These are phyloP conservation scores for Dendrocincla tyrannina DNA, from an alignment of 2,797 vertebrate genomes.

Conservation along the genomic window DNA sequence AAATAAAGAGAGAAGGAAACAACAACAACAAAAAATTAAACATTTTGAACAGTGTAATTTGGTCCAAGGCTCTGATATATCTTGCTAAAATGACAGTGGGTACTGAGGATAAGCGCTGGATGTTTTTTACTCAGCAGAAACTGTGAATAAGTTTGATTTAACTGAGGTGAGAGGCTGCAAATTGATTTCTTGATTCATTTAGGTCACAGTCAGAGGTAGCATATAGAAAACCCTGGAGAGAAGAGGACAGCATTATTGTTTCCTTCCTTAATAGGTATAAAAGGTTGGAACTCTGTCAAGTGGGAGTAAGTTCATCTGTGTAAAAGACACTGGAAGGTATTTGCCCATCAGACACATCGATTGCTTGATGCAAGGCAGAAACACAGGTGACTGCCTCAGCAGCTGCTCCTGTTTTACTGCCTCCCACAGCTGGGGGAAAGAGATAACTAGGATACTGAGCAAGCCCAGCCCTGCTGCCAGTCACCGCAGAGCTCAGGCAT, in stretches of 20 bases:
- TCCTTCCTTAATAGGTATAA: conserved; percentile 38
- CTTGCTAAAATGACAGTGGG: background rate
- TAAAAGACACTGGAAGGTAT: background rate
- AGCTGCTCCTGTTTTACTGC: background rate
- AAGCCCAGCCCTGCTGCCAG: background rate
- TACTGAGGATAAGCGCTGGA: background rate
- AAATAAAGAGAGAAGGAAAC: background rate
- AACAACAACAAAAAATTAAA: background rate
- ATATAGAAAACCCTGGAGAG: conserved; percentile 9
- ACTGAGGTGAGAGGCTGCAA: conserved; percentile 30
- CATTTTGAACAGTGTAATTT: background rate
- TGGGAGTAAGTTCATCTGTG: background rate
- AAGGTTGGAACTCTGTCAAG: conserved; percentile 20
- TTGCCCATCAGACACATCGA: background rate
- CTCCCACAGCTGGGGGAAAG: background rate
- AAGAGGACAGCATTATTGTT: conserved; percentile 32
- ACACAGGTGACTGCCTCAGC: background rate
- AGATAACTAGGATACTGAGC: background rate
- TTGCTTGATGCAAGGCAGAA: background rate
- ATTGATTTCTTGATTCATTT: conserved; percentile 68
- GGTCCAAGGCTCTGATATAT: background rate
- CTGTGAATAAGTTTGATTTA: conserved; percentile 56
- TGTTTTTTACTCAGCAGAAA: conserved; percentile 23
- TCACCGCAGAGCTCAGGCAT: background rate
- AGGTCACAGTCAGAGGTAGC: conserved; percentile 32